Evolutionary conservation across 2,113 vertebrate species (phyloP).

Genomic region (Globicephala melas): DNA sequence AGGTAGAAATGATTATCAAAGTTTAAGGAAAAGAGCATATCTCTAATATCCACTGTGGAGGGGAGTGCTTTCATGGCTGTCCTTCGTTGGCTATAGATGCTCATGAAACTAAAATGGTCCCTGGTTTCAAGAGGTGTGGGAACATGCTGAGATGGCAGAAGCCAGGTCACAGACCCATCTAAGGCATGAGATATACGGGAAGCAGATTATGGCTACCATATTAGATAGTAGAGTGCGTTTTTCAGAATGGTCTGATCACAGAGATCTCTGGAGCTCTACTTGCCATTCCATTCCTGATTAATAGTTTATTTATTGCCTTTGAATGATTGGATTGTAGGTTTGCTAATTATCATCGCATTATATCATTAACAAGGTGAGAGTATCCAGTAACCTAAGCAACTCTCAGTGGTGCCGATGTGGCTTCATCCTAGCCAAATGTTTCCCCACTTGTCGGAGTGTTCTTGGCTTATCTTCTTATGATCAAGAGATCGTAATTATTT

Average conservation of each 20-base stretch:
- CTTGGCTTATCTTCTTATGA: background rate
- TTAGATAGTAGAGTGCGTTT: background rate
- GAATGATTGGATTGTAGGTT: background rate
- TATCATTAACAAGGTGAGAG: background rate
- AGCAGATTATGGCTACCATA: fast-evolving
- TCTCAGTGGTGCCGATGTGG: background rate
- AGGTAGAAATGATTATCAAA: background rate
- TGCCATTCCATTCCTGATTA: background rate
- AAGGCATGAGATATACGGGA: too few species aligned
- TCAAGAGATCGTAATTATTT: background rate
- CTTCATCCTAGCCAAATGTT: background rate
- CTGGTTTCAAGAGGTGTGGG: background rate
- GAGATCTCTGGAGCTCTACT: background rate
- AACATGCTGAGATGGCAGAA: too few species aligned
- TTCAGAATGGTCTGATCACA: background rate
- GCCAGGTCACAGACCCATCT: background rate
- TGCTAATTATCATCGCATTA: background rate
- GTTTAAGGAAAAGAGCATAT: too few species aligned
- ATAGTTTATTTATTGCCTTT: background rate
- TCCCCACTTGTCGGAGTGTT: background rate
- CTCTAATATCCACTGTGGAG: background rate
- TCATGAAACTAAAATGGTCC: background rate
- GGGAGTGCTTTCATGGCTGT: fast-evolving
- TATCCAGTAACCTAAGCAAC: background rate
- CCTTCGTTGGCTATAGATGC: background rate